Conservation (phyloP, 2,113 vertebrate genomes). For the Cynopterus brachyotis region DNA sequence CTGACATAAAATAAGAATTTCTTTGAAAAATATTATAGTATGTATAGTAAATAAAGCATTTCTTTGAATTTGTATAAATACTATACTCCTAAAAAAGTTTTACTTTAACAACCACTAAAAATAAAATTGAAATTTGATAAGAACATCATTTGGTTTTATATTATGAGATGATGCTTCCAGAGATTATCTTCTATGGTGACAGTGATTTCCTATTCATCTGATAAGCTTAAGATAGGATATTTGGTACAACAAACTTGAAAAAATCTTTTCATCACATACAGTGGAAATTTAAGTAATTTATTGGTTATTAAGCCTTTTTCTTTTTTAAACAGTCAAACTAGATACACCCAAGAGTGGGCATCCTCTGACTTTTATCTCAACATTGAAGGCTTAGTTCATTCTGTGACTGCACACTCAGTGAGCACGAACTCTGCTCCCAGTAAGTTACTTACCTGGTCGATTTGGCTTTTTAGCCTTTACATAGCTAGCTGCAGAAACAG, state of each 20-base stretch:
- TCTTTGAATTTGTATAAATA: neutral
- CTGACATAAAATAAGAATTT: neutral
- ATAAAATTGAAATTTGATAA: neutral
- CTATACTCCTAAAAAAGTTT: neutral
- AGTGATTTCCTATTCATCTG: neutral
- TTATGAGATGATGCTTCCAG: neutral
- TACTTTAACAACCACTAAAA: neutral
- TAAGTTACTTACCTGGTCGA: conserved; percentile 83
- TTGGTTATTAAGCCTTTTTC: neutral
- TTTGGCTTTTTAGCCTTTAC: conserved; percentile 90
- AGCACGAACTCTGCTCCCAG: rapidly evolving
- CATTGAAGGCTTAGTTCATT: neutral
- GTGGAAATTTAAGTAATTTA: neutral
- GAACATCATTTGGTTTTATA: neutral
- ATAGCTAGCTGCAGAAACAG: conserved; percentile 89
- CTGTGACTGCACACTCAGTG: neutral
- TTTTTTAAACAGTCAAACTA: neutral
- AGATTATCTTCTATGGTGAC: neutral
- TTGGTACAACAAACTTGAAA: neutral
- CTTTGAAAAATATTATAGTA: neutral
- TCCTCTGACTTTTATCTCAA: neutral
- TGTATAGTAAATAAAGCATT: neutral
- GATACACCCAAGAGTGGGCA: neutral
- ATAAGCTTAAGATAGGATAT: neutral
- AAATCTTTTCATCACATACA: neutral